phyloP scores from a whole-genome alignment of 1,140 invertebrate genomes.

The Aporrectodea caliginosa region DNA sequence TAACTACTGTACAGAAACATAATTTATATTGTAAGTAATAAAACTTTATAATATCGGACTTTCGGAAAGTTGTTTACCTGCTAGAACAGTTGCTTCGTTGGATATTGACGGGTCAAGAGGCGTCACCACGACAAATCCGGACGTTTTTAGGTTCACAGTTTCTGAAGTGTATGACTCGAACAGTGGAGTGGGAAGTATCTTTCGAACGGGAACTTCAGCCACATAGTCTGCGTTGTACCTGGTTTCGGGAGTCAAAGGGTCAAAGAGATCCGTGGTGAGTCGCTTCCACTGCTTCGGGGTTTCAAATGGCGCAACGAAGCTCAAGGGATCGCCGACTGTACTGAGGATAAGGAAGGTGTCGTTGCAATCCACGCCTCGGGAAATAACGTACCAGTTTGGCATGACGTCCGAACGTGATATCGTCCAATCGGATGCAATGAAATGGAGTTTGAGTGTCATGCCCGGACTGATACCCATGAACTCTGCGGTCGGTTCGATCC shows the following conservation, averaged over 20 bases:
- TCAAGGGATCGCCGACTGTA: constrained; percentile 41
- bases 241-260: constrained; percentile 37
- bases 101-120: not conserved
- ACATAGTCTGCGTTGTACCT: constrained; percentile 7
- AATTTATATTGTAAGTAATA: no score
- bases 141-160: not conserved
- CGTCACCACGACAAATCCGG: not conserved
- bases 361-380: constrained; percentile 1
- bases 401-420: not conserved
- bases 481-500: not conserved
- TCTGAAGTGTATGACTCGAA: not conserved
- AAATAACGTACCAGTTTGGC: constrained; percentile 28
- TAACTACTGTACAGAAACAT: no score
- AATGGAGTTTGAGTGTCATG: not conserved
- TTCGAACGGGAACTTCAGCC: not conserved
- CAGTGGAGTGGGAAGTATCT: not conserved
- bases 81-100: no score
- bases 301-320: constrained; percentile 41
- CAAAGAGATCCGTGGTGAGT: constrained; percentile 36
- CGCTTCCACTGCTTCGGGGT: constrained; percentile 23
- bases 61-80: not conserved
- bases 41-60: no score
- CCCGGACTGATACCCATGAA: constrained; percentile 28
- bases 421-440: not conserved
- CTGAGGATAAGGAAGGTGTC: constrained; percentile 37